phyloP scores from a whole-genome alignment of 2,797 vertebrate species.

The Sebastes kiyomatsui region DNA sequence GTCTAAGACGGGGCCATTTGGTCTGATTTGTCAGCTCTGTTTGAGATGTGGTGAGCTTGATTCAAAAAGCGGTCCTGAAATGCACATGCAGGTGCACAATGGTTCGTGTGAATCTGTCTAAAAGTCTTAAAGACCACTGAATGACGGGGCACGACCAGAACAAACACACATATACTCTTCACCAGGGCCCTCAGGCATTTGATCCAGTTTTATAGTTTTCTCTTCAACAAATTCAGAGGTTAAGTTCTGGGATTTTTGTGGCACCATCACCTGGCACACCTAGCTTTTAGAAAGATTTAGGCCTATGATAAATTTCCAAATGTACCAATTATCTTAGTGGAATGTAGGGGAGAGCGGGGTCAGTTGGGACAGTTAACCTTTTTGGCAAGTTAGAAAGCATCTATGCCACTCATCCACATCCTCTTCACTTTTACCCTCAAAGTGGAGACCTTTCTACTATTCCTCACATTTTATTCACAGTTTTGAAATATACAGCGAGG shows the following conservation, averaged over 20 bases:
- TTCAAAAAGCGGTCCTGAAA: slow-evolving; percentile 8
- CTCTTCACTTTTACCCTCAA: too few species aligned
- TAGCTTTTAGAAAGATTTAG: not conserved
- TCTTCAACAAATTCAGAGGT: not conserved
- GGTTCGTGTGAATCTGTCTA: not conserved
- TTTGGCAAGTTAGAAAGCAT: too few species aligned
- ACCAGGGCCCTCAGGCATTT: not conserved
- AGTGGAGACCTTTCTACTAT: too few species aligned
- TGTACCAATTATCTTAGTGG: not conserved
- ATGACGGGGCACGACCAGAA: not conserved
- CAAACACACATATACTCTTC: not conserved
- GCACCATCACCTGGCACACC: not conserved
- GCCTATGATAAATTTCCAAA: not conserved
- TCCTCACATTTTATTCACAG: too few species aligned
- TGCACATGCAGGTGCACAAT: not conserved
- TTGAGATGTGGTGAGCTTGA: slow-evolving; percentile 12
- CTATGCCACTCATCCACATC: too few species aligned
- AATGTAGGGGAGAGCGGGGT: not conserved
- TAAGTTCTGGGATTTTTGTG: not conserved
- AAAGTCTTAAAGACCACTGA: slow-evolving; percentile 10
- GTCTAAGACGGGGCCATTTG: slow-evolving; percentile 9
- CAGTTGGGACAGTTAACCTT: too few species aligned
- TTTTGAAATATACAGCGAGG: too few species aligned
- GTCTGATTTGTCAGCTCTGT: slow-evolving; percentile 29
- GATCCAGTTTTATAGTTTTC: not conserved